Evolutionary conservation across 2,888 invertebrate species (phyloP), one percentile per base, ranked within the genome.

Genomic region (Plusia festucae): DNA sequence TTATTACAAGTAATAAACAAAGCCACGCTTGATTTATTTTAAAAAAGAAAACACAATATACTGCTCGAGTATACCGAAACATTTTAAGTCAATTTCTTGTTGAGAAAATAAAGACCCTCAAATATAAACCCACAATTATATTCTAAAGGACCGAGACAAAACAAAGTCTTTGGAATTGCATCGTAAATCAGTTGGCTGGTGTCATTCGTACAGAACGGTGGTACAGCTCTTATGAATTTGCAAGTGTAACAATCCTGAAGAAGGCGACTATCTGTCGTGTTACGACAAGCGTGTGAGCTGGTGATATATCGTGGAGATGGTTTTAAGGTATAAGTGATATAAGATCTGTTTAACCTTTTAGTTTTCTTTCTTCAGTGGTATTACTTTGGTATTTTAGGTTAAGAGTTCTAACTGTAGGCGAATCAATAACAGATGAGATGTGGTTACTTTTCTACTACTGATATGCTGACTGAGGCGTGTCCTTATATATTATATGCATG

Each of bases 281-380:
- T 60, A 69, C 58, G 73, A 73, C 72, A 62, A 76, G 59, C 72
- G 72, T 73, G 56, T 76, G 76, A 73, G 57, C 30, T 11, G 40
- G 52, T 56, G 53, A 73, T 73, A 76, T 73, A 76, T 73, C 62
- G 56, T 40, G 34, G 53, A 58, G 49, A 22, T 8, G 32, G 54
- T 11, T 60, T 9, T 34, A 73, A 57, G 65, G n/a, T 44, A 63
- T n/a, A 56, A 61, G 59, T 59, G 61, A 3, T n/a, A 6, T 22
- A 51, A 51, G 27, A 24, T 52, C 0, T 8, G 40, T 46, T 59
- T 61, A 34, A 56, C 55, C 24, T 53, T 60, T 51, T 27, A 24
- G 5, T 5, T 24, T 24, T 24, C 2, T 24, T 24, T 24, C 24
- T 2, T 2, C 0, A 9, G 22, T 32, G 9, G 8, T 9, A 9